Conservation (phyloP, 2,888 invertebrate genomes). For the Minunthozetes semirufus region DNA sequence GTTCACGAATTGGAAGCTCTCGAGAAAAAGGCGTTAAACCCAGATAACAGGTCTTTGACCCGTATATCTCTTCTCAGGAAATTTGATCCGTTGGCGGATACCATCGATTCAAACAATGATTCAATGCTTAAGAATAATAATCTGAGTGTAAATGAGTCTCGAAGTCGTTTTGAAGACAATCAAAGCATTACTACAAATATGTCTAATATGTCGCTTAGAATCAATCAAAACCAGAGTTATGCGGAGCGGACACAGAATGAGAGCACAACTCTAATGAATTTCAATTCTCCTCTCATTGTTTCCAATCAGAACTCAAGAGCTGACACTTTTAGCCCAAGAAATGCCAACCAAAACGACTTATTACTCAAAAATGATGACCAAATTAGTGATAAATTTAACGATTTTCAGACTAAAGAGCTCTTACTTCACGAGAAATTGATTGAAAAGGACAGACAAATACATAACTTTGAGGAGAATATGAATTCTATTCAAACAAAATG, state of each 20-base stretch:
- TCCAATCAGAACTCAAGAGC: not conserved
- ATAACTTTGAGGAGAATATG: conserved; percentile 42
- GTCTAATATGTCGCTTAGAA: not conserved
- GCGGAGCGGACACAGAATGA: not conserved
- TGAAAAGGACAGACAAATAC: conserved; percentile 47
- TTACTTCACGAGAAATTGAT: conserved; percentile 49
- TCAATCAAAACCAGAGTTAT: not conserved
- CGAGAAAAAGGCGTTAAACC: not conserved
- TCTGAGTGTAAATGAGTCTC: not conserved
- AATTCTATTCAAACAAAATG: not conserved
- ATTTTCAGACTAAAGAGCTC: conserved; percentile 47
- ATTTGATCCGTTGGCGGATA: conserved; percentile 33
- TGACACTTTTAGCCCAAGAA: not conserved
- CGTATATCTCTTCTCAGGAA: conserved; percentile 31
- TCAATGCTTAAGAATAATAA: not conserved
- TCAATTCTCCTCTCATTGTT: conserved; percentile 11
- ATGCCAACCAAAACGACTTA: not conserved
- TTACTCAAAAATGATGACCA: not conserved
- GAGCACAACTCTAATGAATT: conserved; percentile 21
- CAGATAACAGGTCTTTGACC: not conserved
- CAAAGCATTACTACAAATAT: not conserved
- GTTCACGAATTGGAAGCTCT: conserved; percentile 23
- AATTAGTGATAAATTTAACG: not conserved
- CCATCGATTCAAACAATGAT: not conserved
- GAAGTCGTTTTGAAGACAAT: not conserved